Base-by-base conservation (phyloP, 2,113 vertebrate genomes). In the Lagopus muta region DNA sequence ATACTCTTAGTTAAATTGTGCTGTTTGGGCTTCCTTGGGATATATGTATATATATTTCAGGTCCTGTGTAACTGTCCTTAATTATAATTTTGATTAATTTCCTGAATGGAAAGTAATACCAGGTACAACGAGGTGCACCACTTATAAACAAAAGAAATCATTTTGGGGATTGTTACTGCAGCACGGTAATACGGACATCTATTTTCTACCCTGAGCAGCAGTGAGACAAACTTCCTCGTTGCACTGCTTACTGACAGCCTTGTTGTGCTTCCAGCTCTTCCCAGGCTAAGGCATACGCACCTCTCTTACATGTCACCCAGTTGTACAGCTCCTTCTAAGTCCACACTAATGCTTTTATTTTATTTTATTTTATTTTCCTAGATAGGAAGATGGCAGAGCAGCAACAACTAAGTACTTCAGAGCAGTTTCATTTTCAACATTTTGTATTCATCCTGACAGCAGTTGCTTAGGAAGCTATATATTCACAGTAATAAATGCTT, bases 31-130 rank as follows among this genome's bases (percentile, higher is more conserved):
- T 84, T 34, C 38, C 1, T 12, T 14, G 7, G 40, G 28, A 42
- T 77, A 2, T 55, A 15, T 20, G 65, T 85, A 57, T 57, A 57
- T 28, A 52, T 71, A 28, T 70, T 47, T 15, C 55, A 64, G 58
- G 54, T 12, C 45, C 74, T 67, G 28, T 70, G 34, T 82, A 85
- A 81, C 64, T 77, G 64, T n/a, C 75, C 65, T 92, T 95, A 86
- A 64, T 80, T 76, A 61, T 24, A 47, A 50, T 85, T 85, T 10
- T 70, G 76, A 22, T 92, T 77, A 70, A 74, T 94, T 89, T 88
- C 65, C 62, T 77, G 55, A 89, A 82, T 69, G 72, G 73, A 54
- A 34, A 54, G 17, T 19, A 40, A 60, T 48, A 43, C 75, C 76
- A 36, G 21, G 27, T 32, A 20, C 72, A 81, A 40, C 3, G 2